Base-by-base conservation (phyloP, 2,888 invertebrate genomes). In the Lasioglossum malachurum region DNA sequence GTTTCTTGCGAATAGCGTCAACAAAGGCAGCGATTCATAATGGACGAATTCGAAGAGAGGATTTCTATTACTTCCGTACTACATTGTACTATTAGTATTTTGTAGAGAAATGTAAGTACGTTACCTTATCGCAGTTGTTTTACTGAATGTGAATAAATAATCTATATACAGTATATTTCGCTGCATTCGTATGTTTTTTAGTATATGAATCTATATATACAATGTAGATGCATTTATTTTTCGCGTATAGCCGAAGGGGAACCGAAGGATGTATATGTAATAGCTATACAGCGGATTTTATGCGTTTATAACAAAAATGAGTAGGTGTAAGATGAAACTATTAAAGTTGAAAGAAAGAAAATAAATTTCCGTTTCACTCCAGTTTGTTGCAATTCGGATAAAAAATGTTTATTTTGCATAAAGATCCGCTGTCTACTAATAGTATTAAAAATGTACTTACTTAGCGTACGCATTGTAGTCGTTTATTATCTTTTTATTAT, bases 81-180 rank as follows among this genome's bases (percentile, higher is more conserved):
- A 78, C 67, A 88, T 31, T 88, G 75, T 90, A 82, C 16, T 73
- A 88, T 86, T 86, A 82, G 72, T 83, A 77, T 77, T 89, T 88
- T 88, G 77, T 88, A 89, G 75, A 85, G 87, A 83, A 83, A 69
- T 86, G 77, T 49, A 86, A 87, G 83, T 88, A 82, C 49, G 84
- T 73, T 82, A 84, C 89, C 88, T 44, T 80, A 89, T 89, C 80
- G 80, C 84, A 53, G 90, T 92, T 92, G 84, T 88, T 92, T 90
- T 89, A 90, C 80, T 87, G 72, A 87, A 86, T 87, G 81, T 80
- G 78, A 92, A 91, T 91, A 91, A 93, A 93, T 82, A 57, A 44
- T 44, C 44, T 46, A 44, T 82, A 76, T 80, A 82, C 76, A 38
- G 71, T 44, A 79, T 71, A 79, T 71, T 82, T 49, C 69, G 14